phyloP scores from a whole-genome alignment of 2,113 vertebrate genomes.

The Pachypanchax playfairii region DNA sequence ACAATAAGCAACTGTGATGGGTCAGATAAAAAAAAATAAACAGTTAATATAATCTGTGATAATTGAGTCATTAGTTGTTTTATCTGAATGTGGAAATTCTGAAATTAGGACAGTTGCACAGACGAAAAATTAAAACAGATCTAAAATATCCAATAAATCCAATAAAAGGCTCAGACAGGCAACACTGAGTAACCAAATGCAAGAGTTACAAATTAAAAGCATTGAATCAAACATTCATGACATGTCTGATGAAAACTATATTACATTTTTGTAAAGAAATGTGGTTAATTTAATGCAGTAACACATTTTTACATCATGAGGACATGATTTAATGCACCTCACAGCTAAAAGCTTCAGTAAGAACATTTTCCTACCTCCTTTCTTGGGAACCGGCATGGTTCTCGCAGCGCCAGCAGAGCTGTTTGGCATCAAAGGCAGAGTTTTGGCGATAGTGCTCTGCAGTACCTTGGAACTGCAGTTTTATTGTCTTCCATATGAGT shows the following conservation, averaged over 20 bases:
- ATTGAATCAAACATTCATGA: not conserved
- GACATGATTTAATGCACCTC: not conserved
- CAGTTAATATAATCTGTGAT: not conserved
- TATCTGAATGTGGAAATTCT: not conserved
- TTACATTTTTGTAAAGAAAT: not conserved
- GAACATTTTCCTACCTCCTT: slow-evolving; percentile 67
- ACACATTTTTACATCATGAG: not conserved
- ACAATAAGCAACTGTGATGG: not conserved
- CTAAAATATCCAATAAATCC: too few species aligned
- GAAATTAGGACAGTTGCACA: not conserved
- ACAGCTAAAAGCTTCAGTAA: slow-evolving; percentile 10
- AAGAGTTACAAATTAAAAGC: not conserved
- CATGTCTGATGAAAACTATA: not conserved
- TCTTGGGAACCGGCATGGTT: slow-evolving; percentile 71
- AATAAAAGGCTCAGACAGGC: not conserved
- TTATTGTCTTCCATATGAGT: slow-evolving; percentile 69
- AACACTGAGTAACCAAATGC: not conserved
- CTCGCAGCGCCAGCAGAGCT: slow-evolving; percentile 15
- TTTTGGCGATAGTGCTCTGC: slow-evolving; percentile 14
- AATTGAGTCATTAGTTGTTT: not conserved
- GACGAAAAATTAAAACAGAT: not conserved
- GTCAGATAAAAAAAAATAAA: not conserved
- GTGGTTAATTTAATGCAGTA: not conserved
- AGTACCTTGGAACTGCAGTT: slow-evolving; percentile 37
- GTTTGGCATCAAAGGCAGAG: slow-evolving; percentile 27